Percentiles rank a stretch among this genome's conserved stretches.
Evolutionary conservation across 2,113 vertebrate genomes (phyloP).

Genomic region (Epinephelus cyanopodus): DNA sequence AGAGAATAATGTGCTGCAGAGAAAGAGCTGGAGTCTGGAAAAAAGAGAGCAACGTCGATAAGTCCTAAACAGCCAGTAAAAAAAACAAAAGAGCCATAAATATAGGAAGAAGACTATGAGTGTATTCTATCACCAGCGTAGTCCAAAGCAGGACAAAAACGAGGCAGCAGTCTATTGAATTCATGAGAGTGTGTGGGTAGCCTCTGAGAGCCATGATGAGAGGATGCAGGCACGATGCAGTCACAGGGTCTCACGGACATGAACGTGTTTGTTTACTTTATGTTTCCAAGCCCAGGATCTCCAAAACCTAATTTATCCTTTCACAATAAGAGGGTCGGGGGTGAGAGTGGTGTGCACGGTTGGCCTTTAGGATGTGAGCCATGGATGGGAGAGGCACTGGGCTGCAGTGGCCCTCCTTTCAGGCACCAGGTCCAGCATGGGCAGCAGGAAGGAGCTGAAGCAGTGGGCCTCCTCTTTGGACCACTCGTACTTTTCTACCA

Average conservation of each 20-base stretch:
- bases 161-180: constrained; percentile 42
- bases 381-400: constrained; percentile 94
- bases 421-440: constrained; percentile 96
- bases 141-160: constrained; percentile 43
- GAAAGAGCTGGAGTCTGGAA: constrained; percentile 30
- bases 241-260: constrained; percentile 32
- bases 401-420: constrained; percentile 95
- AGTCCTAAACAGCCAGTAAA: constrained; percentile 57
- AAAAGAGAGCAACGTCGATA: background rate
- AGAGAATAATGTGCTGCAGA: constrained; percentile 44
- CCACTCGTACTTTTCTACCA: constrained; percentile 98
- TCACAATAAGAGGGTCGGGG: constrained; percentile 12
- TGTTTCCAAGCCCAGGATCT: constrained; percentile 38
- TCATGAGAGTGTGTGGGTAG: constrained; percentile 14
- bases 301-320: constrained; percentile 30
- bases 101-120: constrained; percentile 49
- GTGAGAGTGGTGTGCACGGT: background rate
- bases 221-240: constrained; percentile 50
- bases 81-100: constrained; percentile 54
- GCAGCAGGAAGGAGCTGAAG: constrained; percentile 95
- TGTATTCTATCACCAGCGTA: constrained; percentile 50
- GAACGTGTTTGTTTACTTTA: constrained; percentile 13
- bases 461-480: constrained; percentile 91
- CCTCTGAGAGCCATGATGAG: constrained; percentile 28
- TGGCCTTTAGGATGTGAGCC: constrained; percentile 88